Evolutionary conservation across 2,113 vertebrate genomes (phyloP).

Genomic region (Nannobrachium achirus): DNA sequence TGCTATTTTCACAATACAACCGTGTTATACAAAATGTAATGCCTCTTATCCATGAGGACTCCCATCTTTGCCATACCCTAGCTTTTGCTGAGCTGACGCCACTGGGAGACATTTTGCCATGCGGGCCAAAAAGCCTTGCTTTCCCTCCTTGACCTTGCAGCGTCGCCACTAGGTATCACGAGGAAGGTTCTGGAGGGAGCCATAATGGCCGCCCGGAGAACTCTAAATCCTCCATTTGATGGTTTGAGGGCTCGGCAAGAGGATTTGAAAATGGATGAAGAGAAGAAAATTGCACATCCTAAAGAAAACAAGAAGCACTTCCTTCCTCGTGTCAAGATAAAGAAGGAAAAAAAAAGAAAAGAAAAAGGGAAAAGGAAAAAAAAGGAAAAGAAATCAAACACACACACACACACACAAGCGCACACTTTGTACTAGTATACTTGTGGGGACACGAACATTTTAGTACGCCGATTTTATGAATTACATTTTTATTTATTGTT

Average conservation of each 20-base stretch:
- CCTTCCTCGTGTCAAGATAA: slow-evolving; percentile 87
- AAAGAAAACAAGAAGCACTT: slow-evolving; percentile 94
- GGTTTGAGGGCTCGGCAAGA: slow-evolving; percentile 86
- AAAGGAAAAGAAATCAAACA: too few relatives aligned
- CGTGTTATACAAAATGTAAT: too few relatives aligned
- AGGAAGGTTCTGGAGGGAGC: slow-evolving; percentile 86
- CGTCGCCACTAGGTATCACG: slow-evolving; percentile 78
- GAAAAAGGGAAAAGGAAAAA: slow-evolving; percentile 66
- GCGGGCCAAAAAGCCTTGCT: slow-evolving; percentile 50
- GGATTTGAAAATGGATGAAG: slow-evolving; percentile 90
- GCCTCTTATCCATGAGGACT: too few relatives aligned
- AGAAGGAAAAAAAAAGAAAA: slow-evolving; percentile 66
- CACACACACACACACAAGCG: too few relatives aligned
- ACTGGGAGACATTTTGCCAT: too few relatives aligned
- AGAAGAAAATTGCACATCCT: slow-evolving; percentile 95
- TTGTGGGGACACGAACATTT: too few relatives aligned
- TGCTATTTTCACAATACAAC: too few relatives aligned
- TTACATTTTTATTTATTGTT: too few relatives aligned
- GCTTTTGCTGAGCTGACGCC: too few relatives aligned
- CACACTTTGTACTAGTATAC: too few relatives aligned
- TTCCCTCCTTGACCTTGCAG: slow-evolving; percentile 84
- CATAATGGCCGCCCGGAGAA: slow-evolving; percentile 84
- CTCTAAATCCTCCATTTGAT: slow-evolving; percentile 87
- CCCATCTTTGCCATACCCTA: too few relatives aligned
- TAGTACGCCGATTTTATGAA: too few relatives aligned